Evolutionary conservation across 2,888 invertebrate genomes (phyloP).

Genomic region (Ptilodon capucinus): DNA sequence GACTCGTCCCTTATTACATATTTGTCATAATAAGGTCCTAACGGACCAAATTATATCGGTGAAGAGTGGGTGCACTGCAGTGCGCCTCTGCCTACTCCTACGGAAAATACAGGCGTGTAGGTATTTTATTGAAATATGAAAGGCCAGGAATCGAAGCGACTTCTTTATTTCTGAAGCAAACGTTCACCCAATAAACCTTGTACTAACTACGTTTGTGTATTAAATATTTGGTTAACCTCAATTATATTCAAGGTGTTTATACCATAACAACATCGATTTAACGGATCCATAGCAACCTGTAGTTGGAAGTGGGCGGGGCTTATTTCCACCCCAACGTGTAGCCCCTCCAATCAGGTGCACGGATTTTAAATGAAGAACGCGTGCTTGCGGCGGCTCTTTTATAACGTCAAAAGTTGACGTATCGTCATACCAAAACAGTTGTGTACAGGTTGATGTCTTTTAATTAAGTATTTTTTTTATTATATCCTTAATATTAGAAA

Average conservation of each 20-base stretch:
- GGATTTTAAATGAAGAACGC: slow-evolving; percentile 61
- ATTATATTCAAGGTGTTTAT: slow-evolving; percentile 23
- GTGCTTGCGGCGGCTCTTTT: slow-evolving; percentile 62
- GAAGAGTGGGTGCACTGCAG: too few relatives aligned
- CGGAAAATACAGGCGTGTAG: too few relatives aligned
- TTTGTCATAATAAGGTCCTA: too few relatives aligned
- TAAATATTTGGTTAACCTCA: slow-evolving; percentile 13
- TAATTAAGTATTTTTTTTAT: neutral
- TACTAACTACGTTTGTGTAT: neutral
- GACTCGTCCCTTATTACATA: too few relatives aligned
- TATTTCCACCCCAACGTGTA: slow-evolving; percentile 25
- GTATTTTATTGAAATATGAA: too few relatives aligned
- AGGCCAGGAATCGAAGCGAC: too few relatives aligned
- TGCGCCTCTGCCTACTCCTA: too few relatives aligned
- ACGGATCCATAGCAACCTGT: slow-evolving; percentile 43
- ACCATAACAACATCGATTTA: slow-evolving; percentile 46
- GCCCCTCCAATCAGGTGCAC: slow-evolving; percentile 48
- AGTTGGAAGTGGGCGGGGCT: slow-evolving; percentile 44
- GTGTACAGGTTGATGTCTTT: slow-evolving; percentile 46
- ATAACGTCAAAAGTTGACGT: slow-evolving; percentile 65
- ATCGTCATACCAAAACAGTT: slow-evolving; percentile 56
- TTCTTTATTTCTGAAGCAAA: too few relatives aligned
- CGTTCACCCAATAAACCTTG: too few relatives aligned
- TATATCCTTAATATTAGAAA: too few relatives aligned
- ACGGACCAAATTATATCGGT: too few relatives aligned